These are phyloP conservation scores for Electrophaes corylata DNA, from an alignment of 2,888 invertebrate species.

Conservation along the genomic window DNA sequence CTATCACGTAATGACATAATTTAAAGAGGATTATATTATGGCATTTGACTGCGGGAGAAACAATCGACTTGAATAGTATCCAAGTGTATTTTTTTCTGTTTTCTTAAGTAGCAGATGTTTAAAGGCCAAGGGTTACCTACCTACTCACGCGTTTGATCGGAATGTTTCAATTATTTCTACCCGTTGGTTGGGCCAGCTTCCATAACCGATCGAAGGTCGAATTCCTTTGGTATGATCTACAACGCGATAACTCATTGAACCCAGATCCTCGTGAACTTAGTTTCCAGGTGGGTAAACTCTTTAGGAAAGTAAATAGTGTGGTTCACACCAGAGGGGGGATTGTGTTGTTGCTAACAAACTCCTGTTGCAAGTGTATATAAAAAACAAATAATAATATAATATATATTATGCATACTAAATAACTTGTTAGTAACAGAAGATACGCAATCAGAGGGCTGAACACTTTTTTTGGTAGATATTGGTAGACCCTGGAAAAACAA, in stretches of 20 bases:
- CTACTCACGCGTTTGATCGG: constrained; percentile 49
- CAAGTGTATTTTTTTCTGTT: constrained; percentile 53
- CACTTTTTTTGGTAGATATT: too few relatives aligned
- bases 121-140: constrained; percentile 62
- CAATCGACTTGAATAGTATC: constrained; percentile 48
- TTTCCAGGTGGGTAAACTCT: neutral
- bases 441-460: too few relatives aligned
- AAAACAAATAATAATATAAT: too few relatives aligned
- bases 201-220: constrained; percentile 19
- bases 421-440: too few relatives aligned
- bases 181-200: constrained; percentile 24
- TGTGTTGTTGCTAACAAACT: too few relatives aligned
- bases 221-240: constrained; percentile 17
- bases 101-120: constrained; percentile 71
- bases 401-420: too few relatives aligned
- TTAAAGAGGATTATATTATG: constrained; percentile 46
- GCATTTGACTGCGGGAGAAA: constrained; percentile 53
- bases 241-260: constrained; percentile 3
- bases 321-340: too few relatives aligned
- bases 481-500: too few relatives aligned
- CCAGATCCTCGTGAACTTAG: constrained; percentile 3
- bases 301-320: neutral
- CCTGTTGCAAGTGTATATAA: too few relatives aligned
- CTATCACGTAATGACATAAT: constrained; percentile 48
- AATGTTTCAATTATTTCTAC: constrained; percentile 67